These are phyloP conservation scores for Thripadectes ignobilis DNA, from an alignment of 2,797 vertebrate species.

Conservation along the genomic window DNA sequence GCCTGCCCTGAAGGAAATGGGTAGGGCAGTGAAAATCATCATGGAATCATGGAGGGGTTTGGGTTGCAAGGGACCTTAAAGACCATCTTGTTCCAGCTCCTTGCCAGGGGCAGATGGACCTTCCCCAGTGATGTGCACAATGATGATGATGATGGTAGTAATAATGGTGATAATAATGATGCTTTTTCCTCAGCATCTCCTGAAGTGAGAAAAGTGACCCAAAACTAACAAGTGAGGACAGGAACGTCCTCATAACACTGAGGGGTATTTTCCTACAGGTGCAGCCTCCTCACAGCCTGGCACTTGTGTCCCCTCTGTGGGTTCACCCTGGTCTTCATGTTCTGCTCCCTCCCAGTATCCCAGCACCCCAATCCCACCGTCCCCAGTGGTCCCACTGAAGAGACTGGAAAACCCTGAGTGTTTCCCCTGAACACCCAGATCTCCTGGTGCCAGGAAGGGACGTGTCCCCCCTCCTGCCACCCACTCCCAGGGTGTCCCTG, in stretches of 20 bases:
- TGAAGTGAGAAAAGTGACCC: background rate
- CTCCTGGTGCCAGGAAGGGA: background rate
- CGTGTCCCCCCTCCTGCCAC: fast-evolving
- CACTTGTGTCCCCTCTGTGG: too few species aligned
- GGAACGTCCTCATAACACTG: fast-evolving
- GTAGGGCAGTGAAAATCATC: background rate
- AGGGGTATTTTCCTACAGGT: background rate
- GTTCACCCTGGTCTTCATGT: fast-evolving
- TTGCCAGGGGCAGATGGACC: background rate
- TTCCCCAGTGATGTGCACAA: background rate
- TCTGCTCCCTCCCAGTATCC: background rate
- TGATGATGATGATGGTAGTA: too few species aligned
- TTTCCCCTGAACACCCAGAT: background rate
- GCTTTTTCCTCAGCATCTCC: background rate
- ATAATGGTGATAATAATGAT: background rate
- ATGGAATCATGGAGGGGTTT: background rate
- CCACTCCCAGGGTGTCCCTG: fast-evolving
- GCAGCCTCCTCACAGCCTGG: background rate
- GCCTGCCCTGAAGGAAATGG: background rate
- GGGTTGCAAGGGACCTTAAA: background rate
- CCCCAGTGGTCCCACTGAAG: fast-evolving
- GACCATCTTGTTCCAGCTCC: background rate
- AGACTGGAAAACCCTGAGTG: fast-evolving
- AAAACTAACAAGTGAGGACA: background rate
- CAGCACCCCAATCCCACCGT: background rate